Evolutionary conservation across 2,797 vertebrate species (phyloP), one percentile per base, ranked within the genome.

Genomic region (Eulemur rubriventer): DNA sequence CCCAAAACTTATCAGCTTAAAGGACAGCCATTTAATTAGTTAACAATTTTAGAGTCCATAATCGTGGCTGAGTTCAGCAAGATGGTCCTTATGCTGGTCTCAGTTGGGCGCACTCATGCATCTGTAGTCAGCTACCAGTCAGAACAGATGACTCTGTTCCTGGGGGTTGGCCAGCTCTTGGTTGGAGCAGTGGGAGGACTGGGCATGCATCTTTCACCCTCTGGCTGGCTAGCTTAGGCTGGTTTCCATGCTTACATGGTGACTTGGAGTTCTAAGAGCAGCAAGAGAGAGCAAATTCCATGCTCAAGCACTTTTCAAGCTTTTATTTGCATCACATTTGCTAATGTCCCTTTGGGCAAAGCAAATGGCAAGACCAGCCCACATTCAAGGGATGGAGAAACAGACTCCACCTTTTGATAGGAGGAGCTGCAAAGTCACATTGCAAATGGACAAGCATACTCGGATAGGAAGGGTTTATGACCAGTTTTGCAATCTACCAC

Each of bases 361-460:
- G 69, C 73, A 92, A 78, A 24, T 78, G 38, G 63, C 30, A 57
- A 90, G 76, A 57, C 73, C 16, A 16, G 80, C 12, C 24, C 67
- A 78, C 7, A 6, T 79, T 79, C 38, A 91, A 84, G 38, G 50
- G 26, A 18, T 90, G n/a, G 52, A 93, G 89, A 95, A 79, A 63
- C n/a, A 75, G 43, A 84, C 24, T 57, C 65, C 12, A 13, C 35
- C 48, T 95, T 93, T 97, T 93, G 65, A 72, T 52, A 81, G 78
- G 48, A 55, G 75, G 24, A 61, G 16, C 70, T 81, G 16, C n/a
- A 72, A 43, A 83, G 61, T 86, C 90, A 73, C 41, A 7, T 69
- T 84, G 61, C 72, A 90, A 35, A 80, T 65, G 38, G 65, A 76
- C 16, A 72, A 17, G 67, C 69, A 75, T 48, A 28, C 57, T 48